phyloP scores from a whole-genome alignment of 1,140 invertebrate genomes.

The Drosophila pruinosa region DNA sequence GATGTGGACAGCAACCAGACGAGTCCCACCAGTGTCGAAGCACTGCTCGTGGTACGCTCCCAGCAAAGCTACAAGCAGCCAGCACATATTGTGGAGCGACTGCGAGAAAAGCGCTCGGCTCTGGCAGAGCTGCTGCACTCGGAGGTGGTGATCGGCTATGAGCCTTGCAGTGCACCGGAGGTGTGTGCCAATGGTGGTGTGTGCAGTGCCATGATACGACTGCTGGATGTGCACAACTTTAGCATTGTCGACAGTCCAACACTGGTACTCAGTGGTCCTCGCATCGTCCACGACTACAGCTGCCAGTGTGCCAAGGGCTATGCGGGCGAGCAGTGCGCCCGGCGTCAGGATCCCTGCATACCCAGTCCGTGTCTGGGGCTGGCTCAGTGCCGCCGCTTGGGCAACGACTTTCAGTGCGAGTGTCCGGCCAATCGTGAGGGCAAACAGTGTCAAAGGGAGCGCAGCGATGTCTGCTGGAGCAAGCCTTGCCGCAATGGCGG shows the following conservation, averaged over 20 bases:
- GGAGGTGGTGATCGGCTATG: constrained; percentile 87
- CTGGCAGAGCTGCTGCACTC: constrained; percentile 86
- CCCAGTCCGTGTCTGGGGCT: constrained; percentile 93
- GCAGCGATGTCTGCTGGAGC: constrained; percentile 91
- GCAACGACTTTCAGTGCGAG: constrained; percentile 91
- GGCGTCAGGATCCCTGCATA: constrained; percentile 94
- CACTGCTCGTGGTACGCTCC: constrained; percentile 87
- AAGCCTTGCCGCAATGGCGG: constrained; percentile 95
- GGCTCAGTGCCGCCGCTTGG: constrained; percentile 91
- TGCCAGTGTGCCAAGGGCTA: constrained; percentile 92
- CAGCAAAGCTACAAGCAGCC: constrained; percentile 85
- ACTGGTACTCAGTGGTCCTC: constrained; percentile 91
- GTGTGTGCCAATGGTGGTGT: constrained; percentile 90
- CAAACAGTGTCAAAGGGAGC: constrained; percentile 91
- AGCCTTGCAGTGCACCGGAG: constrained; percentile 85
- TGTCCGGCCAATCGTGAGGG: constrained; percentile 91
- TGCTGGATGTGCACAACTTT: constrained; percentile 85
- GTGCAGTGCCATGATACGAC: constrained; percentile 89
- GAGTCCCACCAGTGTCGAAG: constrained; percentile 84
- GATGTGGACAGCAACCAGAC: constrained; percentile 77
- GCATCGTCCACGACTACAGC: constrained; percentile 89
- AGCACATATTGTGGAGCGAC: constrained; percentile 86
- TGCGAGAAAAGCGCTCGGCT: constrained; percentile 86
- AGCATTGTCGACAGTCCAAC: constrained; percentile 90
- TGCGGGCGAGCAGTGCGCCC: constrained; percentile 90